Evolutionary conservation across 2,797 vertebrate genomes (phyloP), one percentile per base, ranked within the genome.

Genomic region (Sitta carolinensis): DNA sequence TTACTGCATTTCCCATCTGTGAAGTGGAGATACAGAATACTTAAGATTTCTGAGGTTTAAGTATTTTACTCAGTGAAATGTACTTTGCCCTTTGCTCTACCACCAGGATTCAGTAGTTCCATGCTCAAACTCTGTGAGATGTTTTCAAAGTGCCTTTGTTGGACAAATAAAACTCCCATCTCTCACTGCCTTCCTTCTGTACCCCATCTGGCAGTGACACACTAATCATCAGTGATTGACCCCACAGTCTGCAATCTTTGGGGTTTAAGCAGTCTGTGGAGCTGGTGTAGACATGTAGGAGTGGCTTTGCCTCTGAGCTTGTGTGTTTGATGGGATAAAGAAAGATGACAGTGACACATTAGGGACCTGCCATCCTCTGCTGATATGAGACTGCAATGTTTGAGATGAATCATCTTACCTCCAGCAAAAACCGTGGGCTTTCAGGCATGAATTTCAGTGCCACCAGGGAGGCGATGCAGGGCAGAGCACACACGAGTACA

Each of bases 391-490:
- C 45, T 63, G 36, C 42, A 30, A 30, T 0, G 0, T 42, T 43
- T 30, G 50, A 68, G 47, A 25, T 40, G 85, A 70, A 34, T 84
- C 26, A 51, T 32, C 97, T 98, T 97, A 99, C 99, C 99, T 99
- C 99, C 52, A 99, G 98, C 83, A 99, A 98, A 97, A 99, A 99
- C 1, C 99, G 98, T 0, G 99, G 99, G 95, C 99, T 99, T 97
- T 99, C 99, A 0, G 99, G 99, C 99, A 99, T 99, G 97, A 99
- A 99, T 89, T 98, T 95, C 47, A 99, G 95, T 1, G 99, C 99
- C 52, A 98, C 84, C 70, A 99, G 97, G 45, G 99, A 99, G 25
- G 98, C 97, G 1, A 99, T 95, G 3, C 98, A 98, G 9, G 99
- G 99, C 87, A 99, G 98, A 42, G 98, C 98, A 38, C 99, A 99